phyloP scores from a whole-genome alignment of 2,888 invertebrate genomes.

The Ceramica pisi region DNA sequence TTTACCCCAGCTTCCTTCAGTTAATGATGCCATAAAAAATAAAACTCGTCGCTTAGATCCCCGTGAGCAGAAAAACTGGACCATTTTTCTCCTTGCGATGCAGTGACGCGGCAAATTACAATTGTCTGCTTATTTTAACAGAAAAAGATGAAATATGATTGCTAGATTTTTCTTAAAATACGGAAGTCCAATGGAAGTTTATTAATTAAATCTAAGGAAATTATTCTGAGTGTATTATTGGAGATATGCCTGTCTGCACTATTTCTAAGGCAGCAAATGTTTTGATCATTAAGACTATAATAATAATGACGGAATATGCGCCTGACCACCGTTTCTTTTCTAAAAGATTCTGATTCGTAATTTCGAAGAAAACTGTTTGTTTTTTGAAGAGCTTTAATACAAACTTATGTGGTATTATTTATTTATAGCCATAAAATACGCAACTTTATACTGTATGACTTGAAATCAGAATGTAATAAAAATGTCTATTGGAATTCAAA shows the following conservation, averaged over 20 bases:
- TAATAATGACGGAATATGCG: no score
- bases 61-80: conserved; percentile 78
- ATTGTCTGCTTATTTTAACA: conserved; percentile 72
- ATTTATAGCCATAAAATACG: neutral
- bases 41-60: conserved; percentile 82
- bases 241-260: neutral
- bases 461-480: neutral
- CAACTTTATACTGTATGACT: neutral
- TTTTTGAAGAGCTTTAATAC: no score
- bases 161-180: conserved; percentile 48
- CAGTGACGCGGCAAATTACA: conserved; percentile 85
- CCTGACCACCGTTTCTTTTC: no score
- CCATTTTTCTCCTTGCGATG: conserved; percentile 75
- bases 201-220: conserved; percentile 18
- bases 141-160: conserved; percentile 54
- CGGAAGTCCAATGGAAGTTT: conserved; percentile 19
- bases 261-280: neutral
- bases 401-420: no score
- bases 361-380: no score
- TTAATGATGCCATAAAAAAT: conserved; percentile 89
- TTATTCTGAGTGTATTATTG: neutral
- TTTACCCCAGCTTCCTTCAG: conserved; percentile 84
- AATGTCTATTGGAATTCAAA: neutral
- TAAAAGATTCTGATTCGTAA: no score
- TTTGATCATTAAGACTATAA: no score